Evolutionary conservation across 2,888 invertebrate genomes (phyloP).

Genomic region (Phortica okadai): DNA sequence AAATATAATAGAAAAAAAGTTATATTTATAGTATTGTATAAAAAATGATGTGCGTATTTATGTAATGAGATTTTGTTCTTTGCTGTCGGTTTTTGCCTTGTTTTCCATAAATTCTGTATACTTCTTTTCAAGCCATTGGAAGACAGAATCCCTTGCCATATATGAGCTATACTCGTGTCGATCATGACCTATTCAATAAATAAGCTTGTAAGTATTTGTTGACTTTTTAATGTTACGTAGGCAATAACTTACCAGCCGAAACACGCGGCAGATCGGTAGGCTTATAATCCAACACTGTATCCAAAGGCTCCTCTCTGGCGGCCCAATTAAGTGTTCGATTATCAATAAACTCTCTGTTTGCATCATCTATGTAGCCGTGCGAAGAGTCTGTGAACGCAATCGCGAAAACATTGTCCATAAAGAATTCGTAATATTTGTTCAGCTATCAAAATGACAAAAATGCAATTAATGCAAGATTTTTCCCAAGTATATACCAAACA

Average conservation of each 20-base stretch:
- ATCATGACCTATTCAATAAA: conserved; percentile 77
- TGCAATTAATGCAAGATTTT: neutral
- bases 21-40: neutral
- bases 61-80: neutral
- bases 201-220: neutral
- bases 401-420: conserved; percentile 83
- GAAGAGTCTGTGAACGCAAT: conserved; percentile 88
- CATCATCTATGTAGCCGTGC: conserved; percentile 74
- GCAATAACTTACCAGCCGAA: conserved; percentile 78
- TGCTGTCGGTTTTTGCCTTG: conserved; percentile 20
- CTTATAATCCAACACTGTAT: conserved; percentile 77
- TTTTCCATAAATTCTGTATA: conserved; percentile 52
- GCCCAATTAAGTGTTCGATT: conserved; percentile 81
- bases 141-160: conserved; percentile 81
- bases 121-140: conserved; percentile 79
- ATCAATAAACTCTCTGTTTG: conserved; percentile 45
- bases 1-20: neutral
- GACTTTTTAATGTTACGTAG: neutral
- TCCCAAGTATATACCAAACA: neutral
- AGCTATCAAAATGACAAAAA: conserved; percentile 71
- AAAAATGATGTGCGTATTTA: neutral
- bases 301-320: conserved; percentile 79
- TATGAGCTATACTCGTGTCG: conserved; percentile 85
- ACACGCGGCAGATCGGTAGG: conserved; percentile 79
- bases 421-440: conserved; percentile 78